phyloP scores from a whole-genome alignment of 2,888 invertebrate genomes.

The Harpalus rubripes region DNA sequence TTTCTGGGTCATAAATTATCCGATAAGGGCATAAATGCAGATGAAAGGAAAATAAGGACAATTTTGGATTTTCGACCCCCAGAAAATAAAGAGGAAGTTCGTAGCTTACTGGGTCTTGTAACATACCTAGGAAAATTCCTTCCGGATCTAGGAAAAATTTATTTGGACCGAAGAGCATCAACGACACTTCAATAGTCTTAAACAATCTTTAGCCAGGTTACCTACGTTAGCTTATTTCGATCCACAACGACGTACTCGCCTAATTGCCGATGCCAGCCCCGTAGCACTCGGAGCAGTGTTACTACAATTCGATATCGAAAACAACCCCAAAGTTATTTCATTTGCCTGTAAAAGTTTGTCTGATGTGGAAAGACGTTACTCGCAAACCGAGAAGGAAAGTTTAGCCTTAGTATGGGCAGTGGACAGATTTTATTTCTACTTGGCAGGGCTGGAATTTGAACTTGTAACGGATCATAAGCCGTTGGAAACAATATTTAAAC shows the following conservation, averaged over 20 bases:
- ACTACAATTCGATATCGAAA: neutral
- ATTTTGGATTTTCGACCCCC: slow-evolving; percentile 26
- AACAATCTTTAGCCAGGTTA: too few species aligned
- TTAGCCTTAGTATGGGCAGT: slow-evolving; percentile 1
- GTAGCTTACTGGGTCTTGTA: slow-evolving; percentile 7
- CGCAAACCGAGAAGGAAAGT: slow-evolving; percentile 11
- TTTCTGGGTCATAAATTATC: slow-evolving; percentile 26
- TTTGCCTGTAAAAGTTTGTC: neutral
- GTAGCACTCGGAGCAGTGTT: neutral
- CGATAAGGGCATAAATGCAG: slow-evolving; percentile 10
- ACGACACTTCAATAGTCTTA: too few species aligned
- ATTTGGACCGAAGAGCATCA: too few species aligned
- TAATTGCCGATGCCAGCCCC: neutral
- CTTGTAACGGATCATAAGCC: slow-evolving; percentile 1
- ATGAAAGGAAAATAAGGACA: neutral
- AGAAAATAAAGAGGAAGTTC: slow-evolving; percentile 3
- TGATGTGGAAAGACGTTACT: neutral
- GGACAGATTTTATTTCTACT: neutral
- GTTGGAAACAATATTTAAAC: slow-evolving; percentile 1
- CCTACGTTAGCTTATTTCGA: too few species aligned
- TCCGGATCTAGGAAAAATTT: neutral
- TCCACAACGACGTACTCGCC: too few species aligned
- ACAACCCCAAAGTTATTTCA: too few species aligned
- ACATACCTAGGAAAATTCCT: slow-evolving; percentile 9
- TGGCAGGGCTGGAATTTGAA: slow-evolving; percentile 6